Conservation (phyloP, 2,113 vertebrate genomes). For the Mus musculus region GRCm39 chr14:58336001-58336500, state of each 20-base stretch:
- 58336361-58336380: neutral
- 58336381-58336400: too few relatives aligned
- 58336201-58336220: neutral
- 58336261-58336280: neutral
- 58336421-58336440: neutral
- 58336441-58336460: neutral
- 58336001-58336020: neutral
- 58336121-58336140: slow-evolving; percentile 9
- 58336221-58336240: neutral
- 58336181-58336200: neutral
- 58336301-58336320: neutral
- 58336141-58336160: neutral
- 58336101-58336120: neutral
- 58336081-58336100: neutral
- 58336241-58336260: neutral
- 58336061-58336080: neutral
- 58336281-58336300: neutral
- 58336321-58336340: neutral
- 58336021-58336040: neutral
- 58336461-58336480: slow-evolving; percentile 22
- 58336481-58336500: neutral
- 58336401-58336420: neutral
- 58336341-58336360: neutral
- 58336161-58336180: neutral
- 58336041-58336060: too few relatives aligned